Base-by-base conservation (phyloP, 2,113 vertebrate species). In the Cariama cristata region DNA sequence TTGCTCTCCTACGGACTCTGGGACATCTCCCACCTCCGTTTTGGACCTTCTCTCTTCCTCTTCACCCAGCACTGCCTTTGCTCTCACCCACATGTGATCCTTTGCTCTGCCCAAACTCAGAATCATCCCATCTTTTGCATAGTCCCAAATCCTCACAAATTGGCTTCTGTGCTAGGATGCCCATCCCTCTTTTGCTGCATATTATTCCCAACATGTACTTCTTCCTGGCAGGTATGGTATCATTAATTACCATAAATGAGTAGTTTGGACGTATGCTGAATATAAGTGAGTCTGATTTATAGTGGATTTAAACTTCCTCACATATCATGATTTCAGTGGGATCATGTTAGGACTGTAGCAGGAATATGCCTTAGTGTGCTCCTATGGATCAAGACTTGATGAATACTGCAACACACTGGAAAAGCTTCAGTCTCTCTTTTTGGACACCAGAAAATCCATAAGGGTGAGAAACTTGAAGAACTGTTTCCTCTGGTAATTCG, bases 301-400 rank as follows among this genome's bases (percentile, higher is more conserved):
- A n/a, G 28, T 38, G 13, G 9, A 44, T 82, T 94, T 86, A 8
- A 63, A 20, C 33, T 79, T 86, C 22, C 22, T 67, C 14, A 7
- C 0, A 17, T 28, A 52, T 86, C 26, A 4, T 49, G 3, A 64
- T 83, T 87, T 85, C 55, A 62, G 45, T 35, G 21, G 23, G 40
- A 66, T 71, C 87, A 53, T 87, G 49, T 4, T 22, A 47, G 76
- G 1, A 23, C n/a, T 75, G 14, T 68, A 55, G 24, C 26, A 76
- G 42, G 28, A 86, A 58, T 35, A n/a, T 14, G 9, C 30, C 63
- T 30, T 4, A 16, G 33, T 2, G 4, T 0, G 2, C 4, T 44
- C 6, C 26, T 53, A 0, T 60, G 27, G 67, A 75, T 79, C 15
- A 47, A 64, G 75, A 63, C 26, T 35, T 52, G 38, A 50, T 38